Evolutionary conservation across 1,140 invertebrate genomes (phyloP).

Genomic region (Polypedilum vanderplanki): DNA sequence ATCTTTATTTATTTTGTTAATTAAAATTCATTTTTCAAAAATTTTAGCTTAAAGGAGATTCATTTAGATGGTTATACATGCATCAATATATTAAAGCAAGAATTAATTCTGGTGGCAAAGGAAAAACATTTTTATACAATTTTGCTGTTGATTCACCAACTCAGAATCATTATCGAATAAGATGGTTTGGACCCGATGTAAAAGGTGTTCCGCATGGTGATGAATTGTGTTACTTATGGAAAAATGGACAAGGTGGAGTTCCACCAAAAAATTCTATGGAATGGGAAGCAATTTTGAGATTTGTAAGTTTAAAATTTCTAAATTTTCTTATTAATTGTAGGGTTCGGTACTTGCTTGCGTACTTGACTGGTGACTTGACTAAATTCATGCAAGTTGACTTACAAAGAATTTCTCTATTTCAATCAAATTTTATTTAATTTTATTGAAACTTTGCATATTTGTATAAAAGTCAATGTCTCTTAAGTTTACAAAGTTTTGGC

Average conservation of each 20-base stretch:
- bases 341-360: too few species aligned
- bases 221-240: conserved; percentile 57
- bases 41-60: not conserved
- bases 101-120: not conserved
- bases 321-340: not conserved
- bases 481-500: too few species aligned
- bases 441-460: too few species aligned
- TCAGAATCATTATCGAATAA: conserved; percentile 34
- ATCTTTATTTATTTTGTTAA: too few species aligned
- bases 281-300: conserved; percentile 41
- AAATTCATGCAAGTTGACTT: too few species aligned
- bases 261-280: conserved; percentile 38
- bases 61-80: not conserved
- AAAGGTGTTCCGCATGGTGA: conserved; percentile 53
- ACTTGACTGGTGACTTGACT: too few species aligned
- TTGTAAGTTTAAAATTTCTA: conserved; percentile 34
- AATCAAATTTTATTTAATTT: too few species aligned
- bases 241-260: conserved; percentile 44
- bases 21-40: not conserved
- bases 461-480: too few species aligned
- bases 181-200: not conserved
- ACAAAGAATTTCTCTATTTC: too few species aligned
- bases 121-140: conserved; percentile 12
- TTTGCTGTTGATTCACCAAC: conserved; percentile 34
- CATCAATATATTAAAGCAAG: not conserved